phyloP scores from a whole-genome alignment of 2,888 invertebrate species.

The Autographa gamma region DNA sequence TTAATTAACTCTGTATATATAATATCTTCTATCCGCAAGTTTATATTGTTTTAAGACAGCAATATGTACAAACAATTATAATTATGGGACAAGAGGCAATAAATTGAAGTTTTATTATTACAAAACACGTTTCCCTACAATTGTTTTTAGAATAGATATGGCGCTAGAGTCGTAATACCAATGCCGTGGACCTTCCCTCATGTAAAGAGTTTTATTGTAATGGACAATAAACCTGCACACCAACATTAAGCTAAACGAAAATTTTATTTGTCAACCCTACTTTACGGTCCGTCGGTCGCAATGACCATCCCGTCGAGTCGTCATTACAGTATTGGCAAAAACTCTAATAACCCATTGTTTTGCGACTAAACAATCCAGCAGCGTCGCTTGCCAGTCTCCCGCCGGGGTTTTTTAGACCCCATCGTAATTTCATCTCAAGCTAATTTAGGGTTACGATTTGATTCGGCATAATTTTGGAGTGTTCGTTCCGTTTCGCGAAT shows the following conservation, averaged over 20 bases:
- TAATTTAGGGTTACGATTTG: conserved; percentile 55
- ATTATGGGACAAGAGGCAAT: too few species aligned
- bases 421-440: conserved; percentile 53
- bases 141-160: too few species aligned
- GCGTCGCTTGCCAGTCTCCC: conserved; percentile 34
- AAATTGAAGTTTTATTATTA: too few species aligned
- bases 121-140: too few species aligned
- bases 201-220: neutral
- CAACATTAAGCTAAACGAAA: neutral
- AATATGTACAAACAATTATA: too few species aligned
- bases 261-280: conserved; percentile 40
- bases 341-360: conserved; percentile 79
- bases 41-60: too few species aligned
- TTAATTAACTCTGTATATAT: too few species aligned
- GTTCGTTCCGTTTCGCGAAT: conserved; percentile 23
- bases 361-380: conserved; percentile 49
- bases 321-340: conserved; percentile 75
- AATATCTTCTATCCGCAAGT: too few species aligned
- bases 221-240: neutral
- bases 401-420: conserved; percentile 40
- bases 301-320: conserved; percentile 57
- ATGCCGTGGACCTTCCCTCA: too few species aligned
- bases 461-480: conserved; percentile 23
- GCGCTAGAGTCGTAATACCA: too few species aligned
- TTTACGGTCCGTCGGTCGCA: conserved; percentile 51